These are phyloP conservation scores for Achroia grisella DNA, from an alignment of 1,140 invertebrate genomes.

Conservation along the genomic window DNA sequence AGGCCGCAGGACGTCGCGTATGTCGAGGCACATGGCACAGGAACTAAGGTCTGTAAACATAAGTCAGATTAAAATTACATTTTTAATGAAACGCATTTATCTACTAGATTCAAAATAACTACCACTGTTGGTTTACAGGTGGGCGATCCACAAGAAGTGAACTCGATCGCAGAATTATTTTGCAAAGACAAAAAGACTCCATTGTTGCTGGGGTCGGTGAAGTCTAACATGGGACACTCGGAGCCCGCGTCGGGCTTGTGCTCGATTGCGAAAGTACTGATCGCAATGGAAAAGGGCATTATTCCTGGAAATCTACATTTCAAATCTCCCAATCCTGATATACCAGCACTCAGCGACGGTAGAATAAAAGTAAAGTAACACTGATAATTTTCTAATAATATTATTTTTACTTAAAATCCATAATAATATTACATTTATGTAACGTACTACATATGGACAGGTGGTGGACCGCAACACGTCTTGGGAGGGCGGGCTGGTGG, in stretches of 20 bases:
- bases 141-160: constrained; percentile 97
- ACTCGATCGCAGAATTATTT: constrained; percentile 93
- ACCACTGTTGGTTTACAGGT: constrained; percentile 48
- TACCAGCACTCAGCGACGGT: constrained; percentile 90
- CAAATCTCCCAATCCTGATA: constrained; percentile 88
- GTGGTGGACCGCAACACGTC: constrained; percentile 86
- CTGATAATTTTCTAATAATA: neutral
- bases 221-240: constrained; percentile 98
- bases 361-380: constrained; percentile 77
- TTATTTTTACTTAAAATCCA: too few relatives aligned
- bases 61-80: neutral
- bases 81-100: constrained; percentile 18
- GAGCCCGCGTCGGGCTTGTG: constrained; percentile 95
- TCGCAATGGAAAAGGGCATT: constrained; percentile 90
- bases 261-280: constrained; percentile 91
- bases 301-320: constrained; percentile 97
- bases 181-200: constrained; percentile 88
- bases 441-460: too few relatives aligned
- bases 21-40: constrained; percentile 98
- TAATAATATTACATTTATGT: too few relatives aligned
- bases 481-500: constrained; percentile 91
- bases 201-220: constrained; percentile 94
- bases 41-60: constrained; percentile 83
- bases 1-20: constrained; percentile 88
- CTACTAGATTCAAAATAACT: too few relatives aligned